A percentile compares a stretch with the other conserved stretches of the same genome.
These are phyloP conservation scores for Antheraea pernyi DNA, from an alignment of 1,140 invertebrate genomes.

Conservation along the genomic window DNA sequence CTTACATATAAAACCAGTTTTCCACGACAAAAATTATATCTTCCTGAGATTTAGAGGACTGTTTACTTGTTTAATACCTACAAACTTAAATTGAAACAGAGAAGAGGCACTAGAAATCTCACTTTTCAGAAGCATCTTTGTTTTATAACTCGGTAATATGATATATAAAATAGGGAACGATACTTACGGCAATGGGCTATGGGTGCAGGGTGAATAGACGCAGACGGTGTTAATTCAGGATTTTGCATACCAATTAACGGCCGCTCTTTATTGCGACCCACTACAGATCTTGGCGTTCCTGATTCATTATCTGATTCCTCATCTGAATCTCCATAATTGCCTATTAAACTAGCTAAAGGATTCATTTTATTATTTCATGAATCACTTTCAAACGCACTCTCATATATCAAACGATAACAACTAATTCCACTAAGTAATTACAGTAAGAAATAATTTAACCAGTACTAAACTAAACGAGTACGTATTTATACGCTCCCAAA, in stretches of 20 bases:
- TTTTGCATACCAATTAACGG: constrained; percentile 12
- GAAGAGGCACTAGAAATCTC: too few species aligned
- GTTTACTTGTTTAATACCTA: too few species aligned
- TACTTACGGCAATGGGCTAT: constrained; percentile 67
- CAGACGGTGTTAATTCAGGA: constrained; percentile 12
- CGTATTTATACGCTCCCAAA: neutral
- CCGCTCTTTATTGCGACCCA: neutral
- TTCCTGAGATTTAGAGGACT: too few species aligned
- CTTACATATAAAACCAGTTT: too few species aligned
- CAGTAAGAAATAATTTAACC: neutral
- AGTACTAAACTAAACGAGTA: neutral
- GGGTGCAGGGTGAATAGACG: constrained; percentile 57
- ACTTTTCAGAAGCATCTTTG: too few species aligned
- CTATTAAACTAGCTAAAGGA: constrained; percentile 56
- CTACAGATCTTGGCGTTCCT: constrained; percentile 8
- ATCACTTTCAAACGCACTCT: too few species aligned
- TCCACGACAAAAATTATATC: too few species aligned
- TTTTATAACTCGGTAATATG: too few species aligned
- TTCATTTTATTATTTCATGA: constrained; percentile 54
- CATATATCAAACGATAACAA: neutral
- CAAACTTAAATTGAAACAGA: too few species aligned
- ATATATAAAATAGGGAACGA: neutral
- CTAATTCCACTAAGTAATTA: neutral
- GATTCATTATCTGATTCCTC: constrained; percentile 54
- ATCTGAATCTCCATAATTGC: constrained; percentile 67